A percentile compares a stretch with the other conserved stretches of the same genome.
phyloP scores from a whole-genome alignment of 2,113 vertebrate genomes.

The Electrona antarctica region DNA sequence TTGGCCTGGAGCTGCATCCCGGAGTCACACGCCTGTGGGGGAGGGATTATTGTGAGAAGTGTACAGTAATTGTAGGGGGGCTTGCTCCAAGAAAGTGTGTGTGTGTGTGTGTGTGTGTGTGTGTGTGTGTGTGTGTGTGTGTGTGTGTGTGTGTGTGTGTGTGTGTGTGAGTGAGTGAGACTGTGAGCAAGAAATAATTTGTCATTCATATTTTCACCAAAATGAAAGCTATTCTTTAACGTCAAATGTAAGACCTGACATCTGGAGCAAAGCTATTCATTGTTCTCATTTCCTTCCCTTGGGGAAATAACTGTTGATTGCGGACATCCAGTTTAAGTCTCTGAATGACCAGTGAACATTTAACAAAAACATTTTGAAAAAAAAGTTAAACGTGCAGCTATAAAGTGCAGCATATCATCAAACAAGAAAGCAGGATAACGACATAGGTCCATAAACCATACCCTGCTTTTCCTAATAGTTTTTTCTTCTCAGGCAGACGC shows the following conservation, averaged over 20 bases:
- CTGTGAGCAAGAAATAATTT: conserved; percentile 1
- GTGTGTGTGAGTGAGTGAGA: neutral
- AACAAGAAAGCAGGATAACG: too few species aligned
- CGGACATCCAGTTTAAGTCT: conserved; percentile 51
- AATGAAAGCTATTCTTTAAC: conserved; percentile 33
- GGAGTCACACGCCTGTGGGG: conserved; percentile 77
- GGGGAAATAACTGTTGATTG: conserved; percentile 53
- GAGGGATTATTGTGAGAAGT: conserved; percentile 43
- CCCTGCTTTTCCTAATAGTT: too few species aligned
- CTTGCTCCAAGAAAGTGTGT: neutral
- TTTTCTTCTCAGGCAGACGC: too few species aligned
- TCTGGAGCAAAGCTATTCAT: conserved; percentile 44
- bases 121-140: conserved; percentile 5
- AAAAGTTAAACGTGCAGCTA: neutral
- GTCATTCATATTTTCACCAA: neutral
- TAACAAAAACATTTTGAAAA: neutral
- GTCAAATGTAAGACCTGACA: conserved; percentile 6
- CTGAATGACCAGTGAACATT: conserved; percentile 23
- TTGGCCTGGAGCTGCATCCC: conserved; percentile 82
- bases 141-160: neutral
- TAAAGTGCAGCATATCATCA: neutral
- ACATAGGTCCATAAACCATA: too few species aligned
- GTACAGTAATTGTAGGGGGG: neutral
- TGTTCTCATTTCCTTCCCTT: conserved; percentile 73
- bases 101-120: conserved; percentile 1